Evolutionary conservation across 2,888 invertebrate species (phyloP), one percentile per base, ranked within the genome.

Genomic region (Magallana nippona): DNA sequence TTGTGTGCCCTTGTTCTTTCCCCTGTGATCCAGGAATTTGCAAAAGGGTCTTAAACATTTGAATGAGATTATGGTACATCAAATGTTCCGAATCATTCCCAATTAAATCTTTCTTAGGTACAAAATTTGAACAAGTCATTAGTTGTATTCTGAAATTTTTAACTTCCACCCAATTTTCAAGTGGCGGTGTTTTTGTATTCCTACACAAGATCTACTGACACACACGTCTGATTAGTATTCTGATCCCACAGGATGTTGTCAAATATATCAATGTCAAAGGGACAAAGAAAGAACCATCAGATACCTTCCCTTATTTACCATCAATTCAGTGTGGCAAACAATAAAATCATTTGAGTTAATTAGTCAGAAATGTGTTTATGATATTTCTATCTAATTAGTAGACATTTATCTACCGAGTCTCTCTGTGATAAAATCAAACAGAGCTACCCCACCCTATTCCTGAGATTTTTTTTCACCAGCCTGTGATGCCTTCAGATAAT

Each of bases 401-500:
- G 27, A 27, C 15, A 27, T 13, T 27, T 32, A 71, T 71, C 71
- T 71, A 27, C 5, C 13, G 32, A 22, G 8, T 71, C 32, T 32
- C 13, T 27, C 15, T 71, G 13, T 27, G 71, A 71, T 71, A 27
- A 22, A 22, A 71, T 71, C 71, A 71, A 44, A 71, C 71, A 71
- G 32, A 71, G 71, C 71, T 71, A 22, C 71, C 27, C 71, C 71
- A 71, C 32, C 71, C 71, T 71, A 32, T 27, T 32, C 27, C 71
- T 71, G 71, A 32, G 71, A 32, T 71, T 22, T 71, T 71, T n/a
- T 71, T 71, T 22, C 71, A 71, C 27, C 13, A 22, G 32, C 32
- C 71, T 15, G 71, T 71, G 27, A 71, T 71, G 71, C 71, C 27
- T 27, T 32, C 17, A 71, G 71, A 71, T 71, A 71, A 27, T 27